These are phyloP conservation scores for Dicycla oo DNA, from an alignment of 2,888 invertebrate genomes.

Conservation along the genomic window DNA sequence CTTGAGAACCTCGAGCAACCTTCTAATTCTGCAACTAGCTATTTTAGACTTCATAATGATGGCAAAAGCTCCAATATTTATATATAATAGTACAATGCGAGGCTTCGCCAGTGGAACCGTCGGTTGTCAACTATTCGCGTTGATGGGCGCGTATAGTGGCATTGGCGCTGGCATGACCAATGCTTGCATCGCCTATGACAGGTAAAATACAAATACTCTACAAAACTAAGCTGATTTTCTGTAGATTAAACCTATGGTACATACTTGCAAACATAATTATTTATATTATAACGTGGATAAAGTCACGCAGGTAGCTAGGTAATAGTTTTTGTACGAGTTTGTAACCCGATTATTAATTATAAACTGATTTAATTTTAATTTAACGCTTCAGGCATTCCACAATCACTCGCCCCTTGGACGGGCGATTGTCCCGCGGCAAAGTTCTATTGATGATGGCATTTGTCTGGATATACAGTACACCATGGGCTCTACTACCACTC, in stretches of 20 bases:
- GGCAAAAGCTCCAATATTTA: constrained; percentile 95
- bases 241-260: not conserved
- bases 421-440: constrained; percentile 95
- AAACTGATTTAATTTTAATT: not conserved
- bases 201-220: constrained; percentile 78
- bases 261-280: not conserved
- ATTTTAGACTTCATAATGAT: constrained; percentile 97
- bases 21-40: constrained; percentile 95
- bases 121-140: constrained; percentile 94
- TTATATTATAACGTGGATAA: not conserved
- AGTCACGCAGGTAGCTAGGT: not conserved
- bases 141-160: constrained; percentile 94
- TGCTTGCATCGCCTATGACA: constrained; percentile 96
- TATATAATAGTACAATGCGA: constrained; percentile 95
- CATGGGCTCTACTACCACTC: constrained; percentile 95
- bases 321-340: not conserved
- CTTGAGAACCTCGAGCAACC: constrained; percentile 95
- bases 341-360: too few species aligned
- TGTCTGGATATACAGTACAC: constrained; percentile 94
- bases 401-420: constrained; percentile 95
- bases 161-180: constrained; percentile 95
- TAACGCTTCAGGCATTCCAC: constrained; percentile 87
- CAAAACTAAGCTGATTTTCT: not conserved
- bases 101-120: constrained; percentile 94
- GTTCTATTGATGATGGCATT: constrained; percentile 93